These are phyloP conservation scores for Tribolium freemani DNA, from an alignment of 2,888 invertebrate species.

Conservation along the genomic window DNA sequence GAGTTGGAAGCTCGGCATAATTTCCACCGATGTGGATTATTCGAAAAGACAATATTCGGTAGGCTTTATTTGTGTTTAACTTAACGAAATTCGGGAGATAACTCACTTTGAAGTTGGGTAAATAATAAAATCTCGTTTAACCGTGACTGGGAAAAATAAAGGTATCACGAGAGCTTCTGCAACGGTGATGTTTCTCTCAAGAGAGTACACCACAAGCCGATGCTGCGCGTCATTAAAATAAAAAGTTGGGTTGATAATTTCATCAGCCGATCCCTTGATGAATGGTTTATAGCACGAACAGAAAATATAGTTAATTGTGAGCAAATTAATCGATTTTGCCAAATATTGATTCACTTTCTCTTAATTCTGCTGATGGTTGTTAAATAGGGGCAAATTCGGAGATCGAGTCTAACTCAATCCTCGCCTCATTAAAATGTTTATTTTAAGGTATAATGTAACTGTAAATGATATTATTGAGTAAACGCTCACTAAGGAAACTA, in stretches of 20 bases:
- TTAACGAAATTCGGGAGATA: slow-evolving; percentile 22
- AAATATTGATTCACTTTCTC: too few relatives aligned
- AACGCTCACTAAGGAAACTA: too few relatives aligned
- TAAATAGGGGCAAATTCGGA: too few relatives aligned
- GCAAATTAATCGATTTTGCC: too few relatives aligned
- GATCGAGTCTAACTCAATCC: too few relatives aligned
- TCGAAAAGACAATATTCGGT: slow-evolving; percentile 14
- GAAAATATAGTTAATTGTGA: too few relatives aligned
- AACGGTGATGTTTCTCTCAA: background rate
- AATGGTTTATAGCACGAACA: background rate
- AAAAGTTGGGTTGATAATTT: background rate
- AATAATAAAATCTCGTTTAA: slow-evolving; percentile 25
- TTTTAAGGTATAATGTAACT: too few relatives aligned
- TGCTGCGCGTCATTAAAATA: background rate
- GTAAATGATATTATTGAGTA: too few relatives aligned
- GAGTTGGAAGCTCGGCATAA: background rate
- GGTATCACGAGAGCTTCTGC: background rate
- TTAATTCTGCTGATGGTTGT: too few relatives aligned
- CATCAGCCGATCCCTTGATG: background rate
- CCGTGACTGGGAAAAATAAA: slow-evolving; percentile 10
- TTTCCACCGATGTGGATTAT: slow-evolving; percentile 17
- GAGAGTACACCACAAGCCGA: background rate
- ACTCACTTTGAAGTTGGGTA: slow-evolving; percentile 19
- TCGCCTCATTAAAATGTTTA: too few relatives aligned
- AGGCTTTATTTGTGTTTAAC: slow-evolving; percentile 22